These are phyloP conservation scores for Dicerorhinus sumatrensis DNA, from an alignment of 2,113 vertebrate species.

Conservation along the genomic window DNA sequence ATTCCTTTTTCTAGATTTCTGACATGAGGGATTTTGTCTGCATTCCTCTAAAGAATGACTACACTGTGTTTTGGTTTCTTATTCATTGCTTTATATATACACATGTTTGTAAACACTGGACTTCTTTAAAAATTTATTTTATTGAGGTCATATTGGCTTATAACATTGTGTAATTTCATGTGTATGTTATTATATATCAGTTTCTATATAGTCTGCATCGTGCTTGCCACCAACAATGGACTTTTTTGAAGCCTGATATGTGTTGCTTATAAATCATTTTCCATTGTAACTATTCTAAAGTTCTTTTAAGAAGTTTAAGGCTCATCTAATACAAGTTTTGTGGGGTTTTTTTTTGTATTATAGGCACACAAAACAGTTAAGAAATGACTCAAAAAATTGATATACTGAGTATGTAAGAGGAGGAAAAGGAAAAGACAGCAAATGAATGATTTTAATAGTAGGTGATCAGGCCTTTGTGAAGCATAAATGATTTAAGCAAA, in stretches of 20 bases:
- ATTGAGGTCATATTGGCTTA: too few relatives aligned
- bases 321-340: background rate
- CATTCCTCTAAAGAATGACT: constrained; percentile 42
- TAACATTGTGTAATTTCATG: too few relatives aligned
- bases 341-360: background rate
- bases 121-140: background rate
- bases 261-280: constrained; percentile 49
- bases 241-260: background rate
- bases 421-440: background rate
- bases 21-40: constrained; percentile 1
- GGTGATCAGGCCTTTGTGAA: background rate
- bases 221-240: background rate
- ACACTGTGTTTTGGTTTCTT: background rate
- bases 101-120: background rate
- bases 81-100: constrained; percentile 34
- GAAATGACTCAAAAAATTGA: background rate
- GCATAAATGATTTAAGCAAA: background rate
- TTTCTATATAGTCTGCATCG: too few relatives aligned
- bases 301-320: constrained; percentile 15
- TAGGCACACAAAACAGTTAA: background rate
- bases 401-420: background rate
- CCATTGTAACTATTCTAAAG: background rate
- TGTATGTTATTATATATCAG: too few relatives aligned
- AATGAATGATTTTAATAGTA: constrained; percentile 8
- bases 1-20: constrained; percentile 25